These are phyloP conservation scores for Propithecus coquereli DNA, from an alignment of 2,113 vertebrate species.

Conservation along the genomic window DNA sequence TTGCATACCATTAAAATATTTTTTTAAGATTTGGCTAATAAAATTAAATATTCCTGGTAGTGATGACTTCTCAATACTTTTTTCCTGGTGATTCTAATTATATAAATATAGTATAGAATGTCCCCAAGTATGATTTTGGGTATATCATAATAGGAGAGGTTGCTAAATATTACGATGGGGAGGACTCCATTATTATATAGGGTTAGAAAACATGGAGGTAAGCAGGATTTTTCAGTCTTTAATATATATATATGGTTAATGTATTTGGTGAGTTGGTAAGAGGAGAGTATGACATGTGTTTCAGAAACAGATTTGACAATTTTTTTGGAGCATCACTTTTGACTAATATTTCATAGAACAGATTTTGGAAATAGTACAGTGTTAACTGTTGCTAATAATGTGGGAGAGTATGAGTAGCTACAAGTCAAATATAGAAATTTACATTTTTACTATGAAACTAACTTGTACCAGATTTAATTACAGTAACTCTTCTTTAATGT, in stretches of 20 bases:
- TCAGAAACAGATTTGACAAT: not conserved
- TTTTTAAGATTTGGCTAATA: not conserved
- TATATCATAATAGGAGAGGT: not conserved
- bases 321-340: not conserved
- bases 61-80: not conserved
- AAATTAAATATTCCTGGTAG: not conserved
- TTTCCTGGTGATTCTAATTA: not conserved
- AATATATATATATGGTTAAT: not conserved
- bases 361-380: not conserved
- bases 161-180: not conserved
- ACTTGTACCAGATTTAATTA: not conserved
- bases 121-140: not conserved
- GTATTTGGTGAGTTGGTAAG: not conserved
- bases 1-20: not conserved
- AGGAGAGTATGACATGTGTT: not conserved
- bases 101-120: not conserved
- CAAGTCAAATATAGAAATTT: not conserved
- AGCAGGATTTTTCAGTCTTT: not conserved
- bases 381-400: not conserved
- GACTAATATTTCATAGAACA: not conserved
- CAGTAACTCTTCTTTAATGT: not conserved
- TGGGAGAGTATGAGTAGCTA: not conserved
- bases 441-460: not conserved
- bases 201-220: not conserved
- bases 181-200: not conserved